Conservation (phyloP, 1,140 invertebrate genomes). For the Chironomus tepperi region DNA sequence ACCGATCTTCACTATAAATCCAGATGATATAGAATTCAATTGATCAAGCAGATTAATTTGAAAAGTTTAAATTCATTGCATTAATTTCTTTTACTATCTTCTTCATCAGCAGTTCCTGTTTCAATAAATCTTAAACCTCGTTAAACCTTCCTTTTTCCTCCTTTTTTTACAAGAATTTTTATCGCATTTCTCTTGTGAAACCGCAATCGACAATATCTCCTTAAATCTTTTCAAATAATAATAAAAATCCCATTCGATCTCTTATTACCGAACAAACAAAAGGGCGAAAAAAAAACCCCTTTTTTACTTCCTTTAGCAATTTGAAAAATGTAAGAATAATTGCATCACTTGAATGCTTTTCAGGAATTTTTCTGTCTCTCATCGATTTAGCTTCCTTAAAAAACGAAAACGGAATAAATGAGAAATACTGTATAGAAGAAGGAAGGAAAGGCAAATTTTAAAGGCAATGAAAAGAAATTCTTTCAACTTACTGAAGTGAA, state of each 20-base stretch:
- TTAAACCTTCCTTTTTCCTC: not conserved
- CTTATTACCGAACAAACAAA: not conserved
- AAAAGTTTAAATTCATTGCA: no score
- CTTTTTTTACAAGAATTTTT: not conserved
- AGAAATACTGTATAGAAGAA: not conserved
- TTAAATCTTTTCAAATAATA: conserved; percentile 1
- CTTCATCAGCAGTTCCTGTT: no score
- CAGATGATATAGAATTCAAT: no score
- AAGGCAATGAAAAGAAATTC: no score
- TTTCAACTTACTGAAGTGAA: no score
- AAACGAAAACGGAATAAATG: not conserved
- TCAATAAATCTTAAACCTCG: not conserved
- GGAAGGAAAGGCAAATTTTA: no score
- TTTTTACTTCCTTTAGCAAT: not conserved
- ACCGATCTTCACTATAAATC: no score
- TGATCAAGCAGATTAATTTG: no score
- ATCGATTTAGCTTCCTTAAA: not conserved
- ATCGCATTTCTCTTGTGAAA: not conserved
- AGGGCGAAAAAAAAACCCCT: not conserved
- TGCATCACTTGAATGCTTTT: conserved; percentile 12
- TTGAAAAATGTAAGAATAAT: not conserved
- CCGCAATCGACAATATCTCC: conserved; percentile 3
- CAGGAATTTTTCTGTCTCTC: not conserved
- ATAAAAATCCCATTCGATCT: not conserved
- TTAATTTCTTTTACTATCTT: no score